phyloP scores from a whole-genome alignment of 1,140 invertebrate species.

The Musca domestica region DNA sequence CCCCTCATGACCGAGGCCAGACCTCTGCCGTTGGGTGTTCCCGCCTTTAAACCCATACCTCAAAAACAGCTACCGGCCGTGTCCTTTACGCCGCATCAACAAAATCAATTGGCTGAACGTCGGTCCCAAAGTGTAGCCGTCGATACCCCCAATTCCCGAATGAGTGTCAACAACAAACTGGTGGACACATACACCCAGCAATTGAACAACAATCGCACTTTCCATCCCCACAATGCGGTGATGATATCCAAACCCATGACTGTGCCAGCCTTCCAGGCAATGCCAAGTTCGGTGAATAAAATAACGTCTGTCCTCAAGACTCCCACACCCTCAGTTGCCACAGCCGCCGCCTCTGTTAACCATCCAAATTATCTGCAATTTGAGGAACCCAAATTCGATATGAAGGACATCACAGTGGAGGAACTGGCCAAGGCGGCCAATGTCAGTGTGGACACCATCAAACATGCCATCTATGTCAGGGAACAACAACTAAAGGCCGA shows the following conservation, averaged over 20 bases:
- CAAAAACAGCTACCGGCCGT: slow-evolving; percentile 53
- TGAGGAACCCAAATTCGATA: slow-evolving; percentile 51
- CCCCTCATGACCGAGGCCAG: slow-evolving; percentile 56
- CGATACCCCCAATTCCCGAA: slow-evolving; percentile 42
- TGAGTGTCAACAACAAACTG: slow-evolving; percentile 46
- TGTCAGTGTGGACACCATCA: slow-evolving; percentile 70
- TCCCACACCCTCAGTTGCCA: neutral
- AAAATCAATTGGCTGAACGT: slow-evolving; percentile 33
- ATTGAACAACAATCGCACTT: slow-evolving; percentile 47
- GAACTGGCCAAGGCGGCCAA: slow-evolving; percentile 67
- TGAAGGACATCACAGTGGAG: slow-evolving; percentile 58
- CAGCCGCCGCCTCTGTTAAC: slow-evolving; percentile 20
- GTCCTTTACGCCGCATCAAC: neutral
- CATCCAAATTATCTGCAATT: slow-evolving; percentile 49
- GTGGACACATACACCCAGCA: slow-evolving; percentile 34
- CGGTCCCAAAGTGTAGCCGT: slow-evolving; percentile 37
- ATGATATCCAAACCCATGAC: slow-evolving; percentile 44
- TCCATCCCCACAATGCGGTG: slow-evolving; percentile 42
- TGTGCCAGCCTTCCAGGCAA: slow-evolving; percentile 48
- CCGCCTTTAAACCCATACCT: slow-evolving; percentile 74
- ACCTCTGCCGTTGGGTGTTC: slow-evolving; percentile 60
- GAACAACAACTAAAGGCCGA: slow-evolving; percentile 65
- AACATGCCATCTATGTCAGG: slow-evolving; percentile 67
- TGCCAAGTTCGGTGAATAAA: slow-evolving; percentile 59
- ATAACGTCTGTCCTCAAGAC: slow-evolving; percentile 45